Evolutionary conservation across 2,888 invertebrate species (phyloP).

Genomic region (Aricia artaxerxes): DNA sequence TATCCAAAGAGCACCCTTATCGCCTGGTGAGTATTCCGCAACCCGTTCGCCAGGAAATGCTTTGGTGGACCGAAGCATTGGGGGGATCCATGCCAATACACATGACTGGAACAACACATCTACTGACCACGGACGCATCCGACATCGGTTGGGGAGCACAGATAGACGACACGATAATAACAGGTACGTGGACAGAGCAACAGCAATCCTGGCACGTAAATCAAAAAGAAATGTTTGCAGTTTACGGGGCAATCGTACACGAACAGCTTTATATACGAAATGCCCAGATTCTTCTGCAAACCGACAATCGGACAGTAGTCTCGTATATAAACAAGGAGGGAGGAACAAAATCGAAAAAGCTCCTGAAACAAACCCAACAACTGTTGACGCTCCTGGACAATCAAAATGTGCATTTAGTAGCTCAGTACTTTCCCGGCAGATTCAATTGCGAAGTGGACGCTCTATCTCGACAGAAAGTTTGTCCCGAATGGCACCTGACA

Average conservation of each 20-base stretch:
- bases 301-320: too few relatives aligned
- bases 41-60: constrained; percentile 34
- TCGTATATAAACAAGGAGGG: too few relatives aligned
- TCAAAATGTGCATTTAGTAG: too few relatives aligned
- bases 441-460: too few relatives aligned
- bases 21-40: not conserved
- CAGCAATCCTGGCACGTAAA: constrained; percentile 23
- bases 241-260: constrained; percentile 18
- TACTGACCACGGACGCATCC: constrained; percentile 41
- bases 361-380: too few relatives aligned
- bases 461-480: too few relatives aligned
- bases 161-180: constrained; percentile 15
- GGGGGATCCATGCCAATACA: constrained; percentile 36
- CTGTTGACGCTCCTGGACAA: too few relatives aligned
- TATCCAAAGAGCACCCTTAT: constrained; percentile 32
- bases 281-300: too few relatives aligned
- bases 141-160: constrained; percentile 34
- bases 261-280: too few relatives aligned
- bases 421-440: too few relatives aligned
- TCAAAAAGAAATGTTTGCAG: constrained; percentile 30
- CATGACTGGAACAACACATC: constrained; percentile 33
- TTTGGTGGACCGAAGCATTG: constrained; percentile 37
- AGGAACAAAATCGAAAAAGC: too few relatives aligned
- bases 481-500: too few relatives aligned
- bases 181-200: constrained; percentile 21